phyloP scores from a whole-genome alignment of 2,113 vertebrate genomes.

The Edolisoma coerulescens region DNA sequence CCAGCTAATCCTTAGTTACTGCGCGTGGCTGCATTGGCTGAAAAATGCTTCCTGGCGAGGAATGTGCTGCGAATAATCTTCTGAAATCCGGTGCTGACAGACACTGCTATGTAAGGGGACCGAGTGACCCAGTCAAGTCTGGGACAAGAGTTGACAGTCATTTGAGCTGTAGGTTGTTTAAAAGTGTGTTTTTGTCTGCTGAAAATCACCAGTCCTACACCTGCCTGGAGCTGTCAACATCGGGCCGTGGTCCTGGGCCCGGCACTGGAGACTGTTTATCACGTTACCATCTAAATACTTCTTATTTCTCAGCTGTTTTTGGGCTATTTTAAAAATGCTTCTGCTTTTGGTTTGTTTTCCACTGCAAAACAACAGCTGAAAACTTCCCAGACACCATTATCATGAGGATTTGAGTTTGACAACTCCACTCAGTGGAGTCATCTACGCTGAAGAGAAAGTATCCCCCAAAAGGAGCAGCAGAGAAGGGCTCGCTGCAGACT shows the following conservation, averaged over 20 bases:
- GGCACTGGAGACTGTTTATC: constrained; percentile 54
- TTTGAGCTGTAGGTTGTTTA: constrained; percentile 67
- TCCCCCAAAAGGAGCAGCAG: background rate
- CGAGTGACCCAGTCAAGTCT: constrained; percentile 71
- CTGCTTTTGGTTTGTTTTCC: constrained; percentile 55
- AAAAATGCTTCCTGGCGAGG: constrained; percentile 76
- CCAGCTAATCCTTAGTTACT: constrained; percentile 61
- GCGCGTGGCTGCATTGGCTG: constrained; percentile 63
- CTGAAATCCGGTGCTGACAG: constrained; percentile 78
- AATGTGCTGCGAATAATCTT: constrained; percentile 78
- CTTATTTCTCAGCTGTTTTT: constrained; percentile 70
- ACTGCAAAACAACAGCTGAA: constrained; percentile 77
- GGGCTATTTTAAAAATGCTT: constrained; percentile 69
- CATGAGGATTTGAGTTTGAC: background rate
- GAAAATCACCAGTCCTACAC: constrained; percentile 51
- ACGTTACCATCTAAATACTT: constrained; percentile 64
- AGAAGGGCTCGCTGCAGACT: background rate
- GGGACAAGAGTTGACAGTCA: constrained; percentile 71
- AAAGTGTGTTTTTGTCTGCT: constrained; percentile 52
- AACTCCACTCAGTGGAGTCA: background rate
- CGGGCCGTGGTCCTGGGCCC: background rate
- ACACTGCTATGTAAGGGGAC: constrained; percentile 75
- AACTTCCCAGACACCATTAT: background rate
- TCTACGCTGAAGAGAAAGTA: background rate
- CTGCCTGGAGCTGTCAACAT: constrained; percentile 63